Conservation (phyloP, 2,113 vertebrate genomes). For the Hucho hucho region DNA sequence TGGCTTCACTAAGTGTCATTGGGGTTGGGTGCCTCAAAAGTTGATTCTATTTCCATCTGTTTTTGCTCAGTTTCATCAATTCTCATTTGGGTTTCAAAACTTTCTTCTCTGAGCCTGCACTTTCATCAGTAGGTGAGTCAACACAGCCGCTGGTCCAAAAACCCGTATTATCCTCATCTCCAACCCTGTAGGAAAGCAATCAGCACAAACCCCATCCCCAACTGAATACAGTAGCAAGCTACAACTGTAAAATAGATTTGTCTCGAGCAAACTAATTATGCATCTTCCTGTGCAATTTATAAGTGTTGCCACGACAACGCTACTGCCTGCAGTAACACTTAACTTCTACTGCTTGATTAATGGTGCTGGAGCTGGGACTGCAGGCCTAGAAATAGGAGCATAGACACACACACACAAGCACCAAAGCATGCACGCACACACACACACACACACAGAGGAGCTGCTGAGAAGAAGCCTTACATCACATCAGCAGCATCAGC, state of each 20-base stretch:
- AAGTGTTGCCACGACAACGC: constrained; percentile 49
- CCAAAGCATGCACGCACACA: no score
- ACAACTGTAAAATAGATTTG: constrained; percentile 63
- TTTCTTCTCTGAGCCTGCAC: constrained; percentile 11
- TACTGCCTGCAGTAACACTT: constrained; percentile 63
- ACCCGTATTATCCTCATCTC: constrained; percentile 40
- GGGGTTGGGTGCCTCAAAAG: neutral
- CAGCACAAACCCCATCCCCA: constrained; percentile 52
- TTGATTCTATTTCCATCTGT: constrained; percentile 22
- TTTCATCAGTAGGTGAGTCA: constrained; percentile 33
- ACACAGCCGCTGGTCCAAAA: constrained; percentile 39
- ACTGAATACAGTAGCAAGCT: constrained; percentile 41
- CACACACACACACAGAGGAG: neutral
- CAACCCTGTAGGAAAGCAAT: constrained; percentile 53
- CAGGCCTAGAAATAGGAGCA: constrained; percentile 57
- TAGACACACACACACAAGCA: no score
- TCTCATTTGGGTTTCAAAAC: constrained; percentile 5
- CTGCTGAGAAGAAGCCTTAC: constrained; percentile 47
- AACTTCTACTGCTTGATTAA: constrained; percentile 71
- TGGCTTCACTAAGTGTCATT: no score
- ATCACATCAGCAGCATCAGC: constrained; percentile 62
- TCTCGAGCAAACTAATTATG: constrained; percentile 64
- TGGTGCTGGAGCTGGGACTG: constrained; percentile 56
- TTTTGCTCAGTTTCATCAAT: constrained; percentile 1
- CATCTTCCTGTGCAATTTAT: constrained; percentile 65